Evolutionary conservation across 2,888 invertebrate species (phyloP), one percentile per base, ranked within the genome.

Genomic region (Prosopocoilus inquinatus): DNA sequence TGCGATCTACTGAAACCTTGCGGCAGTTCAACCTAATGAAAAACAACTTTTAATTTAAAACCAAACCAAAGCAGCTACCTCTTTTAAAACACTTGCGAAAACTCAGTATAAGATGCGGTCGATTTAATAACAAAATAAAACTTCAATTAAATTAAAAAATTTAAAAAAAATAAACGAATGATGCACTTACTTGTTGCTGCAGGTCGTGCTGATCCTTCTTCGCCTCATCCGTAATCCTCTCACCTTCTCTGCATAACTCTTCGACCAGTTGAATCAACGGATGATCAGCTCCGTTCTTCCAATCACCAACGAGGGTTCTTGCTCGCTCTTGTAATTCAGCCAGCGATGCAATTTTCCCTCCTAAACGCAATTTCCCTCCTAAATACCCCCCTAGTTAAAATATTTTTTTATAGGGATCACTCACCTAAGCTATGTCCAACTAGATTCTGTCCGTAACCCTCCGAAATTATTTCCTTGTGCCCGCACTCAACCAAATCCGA

Each of bases 141-240:
- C 38, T 43, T 41, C 41, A 12, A 49, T 35, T 11, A 33, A 41
- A 32, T 47, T 34, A 41, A 58, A 38, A 15, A 39, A 52, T 41
- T 48, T 51, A 32, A 33, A 46, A 46, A 46, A 62, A 36, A 55
- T 11, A 53, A 47, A 56, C 53, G 35, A 44, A 33, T 33, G 9
- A 11, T 47, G 38, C 13, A 58, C 60, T 76, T 71, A 91, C 91
- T 86, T 91, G 91, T 57, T 86, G 84, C 45, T 85, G 83, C 60
- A 91, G 75, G 71, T 91, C 91, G 61, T 88, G 87, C 16, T 83
- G 80, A 64, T 90, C 90, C 47, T 79, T 81, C 63, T 81, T 84
- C 36, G 85, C 80, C 32, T 81, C 82, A 52, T 90, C 90, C 9
- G 85, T 75, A 55, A 88, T 81, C 58, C 80, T 81, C 65, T 84